A percentile compares a stretch with the other conserved stretches of the same genome.
phyloP scores from a whole-genome alignment of 1,140 invertebrate genomes.

The Chironomus tepperi region DNA sequence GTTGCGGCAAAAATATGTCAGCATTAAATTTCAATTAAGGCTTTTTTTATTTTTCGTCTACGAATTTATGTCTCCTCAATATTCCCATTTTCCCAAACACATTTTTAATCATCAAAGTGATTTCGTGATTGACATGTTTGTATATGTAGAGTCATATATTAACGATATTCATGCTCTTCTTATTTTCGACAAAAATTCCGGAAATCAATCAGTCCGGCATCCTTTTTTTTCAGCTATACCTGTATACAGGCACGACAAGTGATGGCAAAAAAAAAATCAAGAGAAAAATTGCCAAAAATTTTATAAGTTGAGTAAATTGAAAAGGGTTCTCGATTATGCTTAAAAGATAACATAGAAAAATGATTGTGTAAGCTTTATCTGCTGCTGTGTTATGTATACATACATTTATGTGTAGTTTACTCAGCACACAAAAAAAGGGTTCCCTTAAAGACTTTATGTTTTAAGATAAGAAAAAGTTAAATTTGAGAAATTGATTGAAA shows the following conservation, averaged over 20 bases:
- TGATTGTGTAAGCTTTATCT: too few species aligned
- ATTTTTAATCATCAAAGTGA: slow-evolving; percentile 14
- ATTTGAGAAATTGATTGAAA: too few species aligned
- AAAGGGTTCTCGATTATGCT: background rate
- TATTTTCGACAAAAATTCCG: background rate
- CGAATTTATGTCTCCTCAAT: too few species aligned
- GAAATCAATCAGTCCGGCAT: slow-evolving; percentile 6
- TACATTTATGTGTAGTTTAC: too few species aligned
- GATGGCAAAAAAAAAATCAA: background rate
- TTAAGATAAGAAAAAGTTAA: too few species aligned
- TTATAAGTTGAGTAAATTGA: background rate
- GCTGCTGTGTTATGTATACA: too few species aligned
- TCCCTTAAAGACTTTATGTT: too few species aligned
- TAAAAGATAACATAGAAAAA: background rate
- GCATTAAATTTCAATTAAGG: too few species aligned
- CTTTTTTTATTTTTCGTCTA: too few species aligned
- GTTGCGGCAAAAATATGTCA: too few species aligned
- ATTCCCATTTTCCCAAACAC: background rate
- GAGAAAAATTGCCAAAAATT: background rate
- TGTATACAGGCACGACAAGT: too few species aligned
- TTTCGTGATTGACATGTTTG: background rate
- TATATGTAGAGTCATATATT: background rate
- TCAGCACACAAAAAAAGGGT: too few species aligned
- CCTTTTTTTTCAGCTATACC: background rate
- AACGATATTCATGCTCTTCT: background rate